Conservation (phyloP, 1,140 invertebrate species). For the Apis cerana region DNA sequence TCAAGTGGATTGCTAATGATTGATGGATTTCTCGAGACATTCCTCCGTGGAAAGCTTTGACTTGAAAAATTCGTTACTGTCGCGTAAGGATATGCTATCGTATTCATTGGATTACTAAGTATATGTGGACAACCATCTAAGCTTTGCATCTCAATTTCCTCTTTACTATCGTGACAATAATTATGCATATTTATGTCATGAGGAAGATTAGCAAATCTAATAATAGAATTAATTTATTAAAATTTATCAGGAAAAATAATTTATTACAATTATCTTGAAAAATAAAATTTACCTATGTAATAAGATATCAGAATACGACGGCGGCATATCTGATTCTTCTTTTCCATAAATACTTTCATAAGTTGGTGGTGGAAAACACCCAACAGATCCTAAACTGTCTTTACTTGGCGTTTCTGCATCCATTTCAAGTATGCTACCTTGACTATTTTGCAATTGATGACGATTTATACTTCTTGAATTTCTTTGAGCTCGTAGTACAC, state of each 20-base stretch:
- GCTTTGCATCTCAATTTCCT: constrained; percentile 74
- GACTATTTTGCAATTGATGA: constrained; percentile 73
- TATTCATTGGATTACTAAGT: constrained; percentile 68
- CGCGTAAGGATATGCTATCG: constrained; percentile 59
- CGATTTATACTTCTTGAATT: constrained; percentile 70
- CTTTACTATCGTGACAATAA: constrained; percentile 68
- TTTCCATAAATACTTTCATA: constrained; percentile 80
- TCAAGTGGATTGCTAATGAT: constrained; percentile 72
- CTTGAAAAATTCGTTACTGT: constrained; percentile 69
- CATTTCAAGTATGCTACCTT: constrained; percentile 76
- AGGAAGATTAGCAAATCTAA: constrained; percentile 73
- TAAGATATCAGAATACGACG: constrained; percentile 78
- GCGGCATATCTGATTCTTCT: constrained; percentile 75
- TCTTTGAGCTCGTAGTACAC: constrained; percentile 78
- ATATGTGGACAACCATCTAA: constrained; percentile 70
- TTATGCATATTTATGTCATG: constrained; percentile 73
- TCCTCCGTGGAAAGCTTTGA: constrained; percentile 69
- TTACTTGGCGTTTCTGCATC: constrained; percentile 78
- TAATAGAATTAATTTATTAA: neutral
- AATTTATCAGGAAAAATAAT: neutral
- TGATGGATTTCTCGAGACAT: constrained; percentile 68
- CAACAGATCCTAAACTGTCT: constrained; percentile 74
- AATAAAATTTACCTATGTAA: constrained; percentile 69
- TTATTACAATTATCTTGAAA: neutral
- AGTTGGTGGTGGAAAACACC: constrained; percentile 77